A percentile compares a stretch with the other conserved stretches of the same genome.
These are phyloP conservation scores for Cosmopolites sordidus DNA, from an alignment of 2,888 invertebrate species.

Conservation along the genomic window DNA sequence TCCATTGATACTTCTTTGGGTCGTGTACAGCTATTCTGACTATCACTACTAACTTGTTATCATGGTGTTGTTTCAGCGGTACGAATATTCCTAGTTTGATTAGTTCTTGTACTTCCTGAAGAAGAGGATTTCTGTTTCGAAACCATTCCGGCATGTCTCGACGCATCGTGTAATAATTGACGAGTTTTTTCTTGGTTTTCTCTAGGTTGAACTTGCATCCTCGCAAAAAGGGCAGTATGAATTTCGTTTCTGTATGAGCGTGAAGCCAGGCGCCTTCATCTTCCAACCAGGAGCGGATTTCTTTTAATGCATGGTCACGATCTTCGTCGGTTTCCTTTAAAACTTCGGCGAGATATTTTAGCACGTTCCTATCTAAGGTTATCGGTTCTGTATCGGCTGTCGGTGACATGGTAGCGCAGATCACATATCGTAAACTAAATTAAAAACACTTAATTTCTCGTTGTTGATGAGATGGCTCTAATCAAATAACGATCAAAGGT, in stretches of 20 bases:
- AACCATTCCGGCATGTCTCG: slow-evolving; percentile 59
- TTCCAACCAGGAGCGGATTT: slow-evolving; percentile 45
- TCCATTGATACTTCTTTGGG: slow-evolving; percentile 54
- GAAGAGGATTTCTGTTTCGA: slow-evolving; percentile 54
- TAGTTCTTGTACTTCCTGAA: slow-evolving; percentile 56
- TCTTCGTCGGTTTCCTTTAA: slow-evolving; percentile 40
- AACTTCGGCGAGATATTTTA: too few relatives aligned
- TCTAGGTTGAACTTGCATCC: slow-evolving; percentile 60
- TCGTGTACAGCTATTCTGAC: slow-evolving; percentile 59
- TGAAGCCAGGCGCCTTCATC: slow-evolving; percentile 47
- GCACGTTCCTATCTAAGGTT: too few relatives aligned
- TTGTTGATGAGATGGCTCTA: too few relatives aligned
- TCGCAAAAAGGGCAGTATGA: slow-evolving; percentile 56
- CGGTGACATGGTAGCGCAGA: too few relatives aligned
- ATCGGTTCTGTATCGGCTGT: too few relatives aligned
- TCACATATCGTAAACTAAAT: too few relatives aligned
- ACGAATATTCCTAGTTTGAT: slow-evolving; percentile 56
- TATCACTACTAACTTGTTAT: slow-evolving; percentile 53
- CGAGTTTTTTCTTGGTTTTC: slow-evolving; percentile 55
- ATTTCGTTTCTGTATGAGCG: slow-evolving; percentile 49
- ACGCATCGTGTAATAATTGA: slow-evolving; percentile 55
- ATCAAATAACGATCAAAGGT: too few relatives aligned
- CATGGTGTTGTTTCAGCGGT: slow-evolving; percentile 48
- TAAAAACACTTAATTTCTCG: too few relatives aligned
- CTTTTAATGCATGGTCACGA: slow-evolving; percentile 32